Conservation (phyloP, 2,113 vertebrate genomes). For the Dromaius novaehollandiae region DNA sequence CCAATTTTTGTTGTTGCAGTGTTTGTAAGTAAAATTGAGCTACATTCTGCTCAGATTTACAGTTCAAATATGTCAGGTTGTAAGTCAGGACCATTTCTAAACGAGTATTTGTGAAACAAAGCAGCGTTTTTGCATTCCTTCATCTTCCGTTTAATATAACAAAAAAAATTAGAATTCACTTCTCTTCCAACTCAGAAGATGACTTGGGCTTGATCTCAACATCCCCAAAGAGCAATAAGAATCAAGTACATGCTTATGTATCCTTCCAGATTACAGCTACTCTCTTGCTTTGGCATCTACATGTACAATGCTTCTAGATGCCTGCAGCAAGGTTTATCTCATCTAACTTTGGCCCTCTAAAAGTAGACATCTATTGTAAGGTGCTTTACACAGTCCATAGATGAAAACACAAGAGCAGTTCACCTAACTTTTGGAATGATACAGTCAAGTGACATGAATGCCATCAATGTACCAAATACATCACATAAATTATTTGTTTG, state of each 20-base stretch:
- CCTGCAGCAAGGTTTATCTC: not conserved
- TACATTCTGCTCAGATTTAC: not conserved
- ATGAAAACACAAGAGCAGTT: not conserved
- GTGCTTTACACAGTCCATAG: not conserved
- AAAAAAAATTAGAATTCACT: not conserved
- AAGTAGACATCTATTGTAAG: not conserved
- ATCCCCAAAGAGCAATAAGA: not conserved
- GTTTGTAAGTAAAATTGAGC: not conserved
- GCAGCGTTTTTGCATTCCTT: not conserved
- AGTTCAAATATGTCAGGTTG: not conserved
- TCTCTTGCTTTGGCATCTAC: not conserved
- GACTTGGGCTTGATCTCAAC: not conserved
- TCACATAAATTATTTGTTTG: not conserved
- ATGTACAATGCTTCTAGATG: not conserved
- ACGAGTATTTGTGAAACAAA: not conserved
- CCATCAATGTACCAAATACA: not conserved
- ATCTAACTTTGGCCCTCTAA: not conserved
- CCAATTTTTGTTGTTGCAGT: not conserved
- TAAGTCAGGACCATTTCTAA: not conserved
- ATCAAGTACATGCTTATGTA: not conserved
- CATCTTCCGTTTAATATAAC: not conserved
- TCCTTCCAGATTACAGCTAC: not conserved
- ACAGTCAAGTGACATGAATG: not conserved
- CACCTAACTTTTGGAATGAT: not conserved
- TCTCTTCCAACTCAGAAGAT: not conserved